Evolutionary conservation across 2,113 vertebrate species (phyloP), one percentile per base, ranked within the genome.

Genomic region (Lagopus leucura): DNA sequence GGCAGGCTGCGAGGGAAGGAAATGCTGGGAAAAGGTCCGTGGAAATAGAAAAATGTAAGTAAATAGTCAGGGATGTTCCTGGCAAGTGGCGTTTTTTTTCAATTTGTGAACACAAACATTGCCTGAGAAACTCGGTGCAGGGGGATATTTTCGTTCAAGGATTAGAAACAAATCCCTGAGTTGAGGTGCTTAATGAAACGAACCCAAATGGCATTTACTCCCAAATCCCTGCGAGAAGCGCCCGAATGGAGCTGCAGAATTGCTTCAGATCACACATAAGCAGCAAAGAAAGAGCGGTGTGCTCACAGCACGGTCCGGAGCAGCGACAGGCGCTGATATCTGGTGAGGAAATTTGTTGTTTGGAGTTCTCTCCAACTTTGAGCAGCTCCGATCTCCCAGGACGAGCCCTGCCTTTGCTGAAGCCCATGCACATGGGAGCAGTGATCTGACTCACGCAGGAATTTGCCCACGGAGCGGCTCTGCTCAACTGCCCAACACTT

Each of bases 141-240:
- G 65, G 86, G 75, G 65, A 40, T 65, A 86, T 88, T 93, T 91
- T 93, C 5, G 6, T 84, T 45, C 0, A 0, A 78, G 90, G 86
- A 93, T 96, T 89, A 93, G 88, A 79, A 70, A 82, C 6, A 96
- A 97, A 97, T 93, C 95, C 88, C 88, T 55, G 92, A 94, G 75
- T 60, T 90, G 90, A 86, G 88, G 90, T 81, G 72, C 88, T 95
- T 94, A 95, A 94, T 94, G 92, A 93, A 95, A 96, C 78, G 88
- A 94, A 91, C 82, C 65, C 65, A 95, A 94, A 86, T 88, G 93
- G 79, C 79, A 94, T 95, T 95, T 75, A 30, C 83, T 93, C 38
- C 83, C 88, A 93, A 93, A 95, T 94, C 92, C 82, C 69, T 47
- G 36, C 67, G 15, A 91, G 64, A 54, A 69, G 54, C 57, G 67